Base-by-base conservation (phyloP, 2,888 invertebrate genomes). In the Rosalia funebris region DNA sequence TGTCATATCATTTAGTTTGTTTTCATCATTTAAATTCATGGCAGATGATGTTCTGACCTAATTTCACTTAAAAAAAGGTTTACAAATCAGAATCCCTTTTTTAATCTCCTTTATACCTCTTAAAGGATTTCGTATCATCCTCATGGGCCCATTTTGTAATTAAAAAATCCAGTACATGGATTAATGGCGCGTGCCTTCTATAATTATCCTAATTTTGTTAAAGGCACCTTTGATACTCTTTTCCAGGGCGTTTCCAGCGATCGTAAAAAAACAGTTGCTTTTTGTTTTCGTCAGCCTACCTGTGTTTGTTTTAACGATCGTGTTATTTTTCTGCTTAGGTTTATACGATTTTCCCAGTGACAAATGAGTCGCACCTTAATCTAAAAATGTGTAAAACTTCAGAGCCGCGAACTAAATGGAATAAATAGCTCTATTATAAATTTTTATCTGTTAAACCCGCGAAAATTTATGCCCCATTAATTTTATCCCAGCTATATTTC, bases 341-440 rank as follows among this genome's bases (percentile, higher is more conserved):
- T 50, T 15, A 37, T 20, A n/a, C 17, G 41, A 32, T 9, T 12
- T 53, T 34, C 17, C 12, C 16, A 17, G 15, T 36, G 54, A 44
- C 54, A 54, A 54, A 54, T 44, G 54, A 31, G 34, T 11, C 54
- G 10, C 19, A n/a, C 20, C 54, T 44, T 34, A 54, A 32, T 44
- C 54, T 44, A 44, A 44, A 32, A 44, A 32, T 19, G 36, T 42
- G 54, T 16, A 20, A 41, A 53, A 53, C 25, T 41, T 14, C 16
- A 32, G n/a, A 11, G 44, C 48, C 34, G 50, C n/a, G 60, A 36
- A 55, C 60, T 58, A 62, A 65, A 50, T 54, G 60, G 54, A 60
- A 65, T 62, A 65, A 65, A 65, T 65, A 65, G 60, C 56, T 47
- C 65, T 54, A 65, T 65, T 62, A 62, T 64, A 64, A 64, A 64